Conservation (phyloP, 1,140 invertebrate genomes). For the Pristionchus pacificus region DNA sequence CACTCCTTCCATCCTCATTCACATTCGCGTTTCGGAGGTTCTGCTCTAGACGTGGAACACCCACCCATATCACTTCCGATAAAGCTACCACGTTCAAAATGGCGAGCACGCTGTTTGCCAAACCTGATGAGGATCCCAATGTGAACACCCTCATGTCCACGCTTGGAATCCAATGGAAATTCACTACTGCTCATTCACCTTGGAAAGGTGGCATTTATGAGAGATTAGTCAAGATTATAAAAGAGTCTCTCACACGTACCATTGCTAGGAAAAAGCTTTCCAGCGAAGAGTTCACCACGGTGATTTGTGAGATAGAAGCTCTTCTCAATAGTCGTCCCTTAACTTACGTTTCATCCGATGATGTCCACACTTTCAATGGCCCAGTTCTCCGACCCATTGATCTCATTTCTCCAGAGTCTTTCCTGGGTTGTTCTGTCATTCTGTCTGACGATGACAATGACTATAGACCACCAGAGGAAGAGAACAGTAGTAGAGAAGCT, state of each 20-base stretch:
- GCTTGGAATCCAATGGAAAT: neutral
- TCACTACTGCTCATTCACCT: neutral
- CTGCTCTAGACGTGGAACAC: neutral
- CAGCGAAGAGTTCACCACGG: neutral
- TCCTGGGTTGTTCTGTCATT: neutral
- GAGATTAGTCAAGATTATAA: neutral
- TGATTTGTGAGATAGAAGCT: neutral
- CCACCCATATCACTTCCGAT: neutral
- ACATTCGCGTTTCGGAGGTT: neutral
- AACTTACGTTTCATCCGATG: neutral
- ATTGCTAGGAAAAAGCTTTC: neutral
- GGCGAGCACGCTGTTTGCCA: neutral
- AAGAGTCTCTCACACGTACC: neutral
- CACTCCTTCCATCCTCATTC: neutral
- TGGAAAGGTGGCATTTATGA: slow-evolving; percentile 3
- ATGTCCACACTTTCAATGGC: neutral
- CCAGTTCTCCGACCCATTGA: neutral
- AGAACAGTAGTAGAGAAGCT: neutral
- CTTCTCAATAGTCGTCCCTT: slow-evolving; percentile 1
- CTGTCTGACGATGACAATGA: neutral
- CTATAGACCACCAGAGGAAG: neutral
- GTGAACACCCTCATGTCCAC: neutral
- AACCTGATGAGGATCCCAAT: neutral
- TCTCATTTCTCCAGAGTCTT: neutral
- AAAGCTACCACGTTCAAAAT: slow-evolving; percentile 2